Evolutionary conservation across 2,888 invertebrate genomes (phyloP), one percentile per base, ranked within the genome.

Genomic region (Conus canariensis): DNA sequence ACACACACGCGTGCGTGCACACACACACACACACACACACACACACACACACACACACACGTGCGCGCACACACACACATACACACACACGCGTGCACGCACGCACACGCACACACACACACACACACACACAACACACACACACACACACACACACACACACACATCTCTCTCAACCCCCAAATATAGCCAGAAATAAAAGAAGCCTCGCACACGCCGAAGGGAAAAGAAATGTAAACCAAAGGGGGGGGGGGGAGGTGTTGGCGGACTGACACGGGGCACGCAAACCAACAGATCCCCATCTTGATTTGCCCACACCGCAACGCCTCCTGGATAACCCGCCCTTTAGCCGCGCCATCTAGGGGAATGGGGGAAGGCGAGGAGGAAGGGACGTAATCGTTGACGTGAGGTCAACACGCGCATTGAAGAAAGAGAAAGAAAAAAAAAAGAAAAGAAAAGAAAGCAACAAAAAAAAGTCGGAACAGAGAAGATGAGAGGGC

Each of bases 71-170:
- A n/a, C 85, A 7, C 85, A 59, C 85, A 82, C n/a, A 59, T 59
- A 85, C 85, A 58, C 59, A n/a, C 85, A 59, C 85, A 59, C 85
- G 25, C 59, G 16, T 45, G n/a, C 85, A 25, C 85, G 19, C 85
- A 85, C n/a, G 14, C 59, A 58, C 60, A 85, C 59, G 60, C 58
- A 85, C 85, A 85, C 82, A 82, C 85, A 83, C 56, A 58, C 56
- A 58, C 83, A 58, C 77, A 77, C 58, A 58, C 56, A 14, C 30
- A 45, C 80, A 7, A 4, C 25, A 25, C 77, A 10, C 16, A 7
- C 56, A 5, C 14, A 77, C 85, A 85, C 82, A 82, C 85, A 83
- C 56, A 58, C 56, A 58, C 83, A 58, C 77, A 77, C 58, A 58
- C 56, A 14, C 30, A 45, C 80, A 7, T 5, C 25, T 4, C 77